Conservation (phyloP, 2,888 invertebrate species). For the Amitus sp. region DNA sequence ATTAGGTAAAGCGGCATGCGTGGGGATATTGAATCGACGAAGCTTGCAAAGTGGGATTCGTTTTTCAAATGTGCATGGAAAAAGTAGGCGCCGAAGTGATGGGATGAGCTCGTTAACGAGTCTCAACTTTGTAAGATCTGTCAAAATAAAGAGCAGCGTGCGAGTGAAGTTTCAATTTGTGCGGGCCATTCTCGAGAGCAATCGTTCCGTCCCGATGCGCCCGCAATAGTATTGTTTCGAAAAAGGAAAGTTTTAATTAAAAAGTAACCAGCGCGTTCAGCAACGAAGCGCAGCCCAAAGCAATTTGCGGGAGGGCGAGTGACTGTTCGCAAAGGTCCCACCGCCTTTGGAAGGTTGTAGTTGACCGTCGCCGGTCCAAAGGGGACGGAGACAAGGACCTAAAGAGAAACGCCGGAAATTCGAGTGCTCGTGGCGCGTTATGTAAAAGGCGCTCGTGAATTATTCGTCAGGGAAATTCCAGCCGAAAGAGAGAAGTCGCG, state of each 20-base stretch:
- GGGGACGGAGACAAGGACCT: constrained; percentile 20
- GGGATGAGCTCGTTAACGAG: background rate
- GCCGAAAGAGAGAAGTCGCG: constrained; percentile 27
- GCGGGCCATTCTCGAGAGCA: background rate
- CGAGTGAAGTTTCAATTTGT: background rate
- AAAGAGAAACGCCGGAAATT: constrained; percentile 34
- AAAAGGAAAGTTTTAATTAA: constrained; percentile 52
- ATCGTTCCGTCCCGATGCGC: constrained; percentile 3
- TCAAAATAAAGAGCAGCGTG: background rate
- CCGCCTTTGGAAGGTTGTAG: constrained; percentile 14
- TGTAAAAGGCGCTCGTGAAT: constrained; percentile 39
- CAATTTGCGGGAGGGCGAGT: constrained; percentile 27
- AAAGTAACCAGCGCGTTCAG: constrained; percentile 45
- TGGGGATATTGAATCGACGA: background rate
- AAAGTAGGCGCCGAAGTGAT: background rate
- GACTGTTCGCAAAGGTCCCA: constrained; percentile 10
- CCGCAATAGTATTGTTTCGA: constrained; percentile 15
- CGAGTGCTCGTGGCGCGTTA: constrained; percentile 29
- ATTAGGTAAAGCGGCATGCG: background rate
- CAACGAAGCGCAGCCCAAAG: constrained; percentile 26
- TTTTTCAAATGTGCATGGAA: background rate
- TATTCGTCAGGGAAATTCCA: constrained; percentile 39
- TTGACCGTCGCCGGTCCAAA: constrained; percentile 24
- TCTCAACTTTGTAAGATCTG: too few relatives aligned
- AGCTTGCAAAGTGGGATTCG: background rate